phyloP scores from a whole-genome alignment of 2,888 invertebrate species.

The Boloria euphrosyne region DNA sequence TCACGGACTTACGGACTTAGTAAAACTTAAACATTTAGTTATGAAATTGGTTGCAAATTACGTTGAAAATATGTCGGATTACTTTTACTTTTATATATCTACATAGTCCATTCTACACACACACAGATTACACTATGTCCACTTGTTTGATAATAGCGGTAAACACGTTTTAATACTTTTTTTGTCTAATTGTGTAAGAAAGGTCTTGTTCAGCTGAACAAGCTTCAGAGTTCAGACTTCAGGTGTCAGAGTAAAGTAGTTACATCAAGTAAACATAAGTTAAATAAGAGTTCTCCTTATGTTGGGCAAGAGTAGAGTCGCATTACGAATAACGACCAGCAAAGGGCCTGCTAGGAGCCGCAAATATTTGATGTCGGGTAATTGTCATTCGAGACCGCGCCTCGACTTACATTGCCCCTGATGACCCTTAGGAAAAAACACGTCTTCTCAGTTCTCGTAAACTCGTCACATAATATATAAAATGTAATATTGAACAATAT shows the following conservation, averaged over 20 bases:
- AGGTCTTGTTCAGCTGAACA: too few relatives aligned
- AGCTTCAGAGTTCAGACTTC: too few relatives aligned
- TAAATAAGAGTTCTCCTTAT: conserved; percentile 28
- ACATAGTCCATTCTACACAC: too few relatives aligned
- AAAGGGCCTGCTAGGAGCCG: conserved; percentile 73
- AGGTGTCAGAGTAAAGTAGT: background rate
- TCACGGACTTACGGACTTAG: too few relatives aligned
- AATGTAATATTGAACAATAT: background rate
- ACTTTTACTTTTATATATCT: too few relatives aligned
- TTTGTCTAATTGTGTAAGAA: too few relatives aligned
- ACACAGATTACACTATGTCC: too few relatives aligned
- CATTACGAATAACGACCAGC: conserved; percentile 73
- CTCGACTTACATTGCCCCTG: conserved; percentile 52
- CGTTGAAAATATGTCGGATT: too few relatives aligned
- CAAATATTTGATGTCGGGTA: conserved; percentile 77
- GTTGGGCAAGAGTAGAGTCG: conserved; percentile 50
- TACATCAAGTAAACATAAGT: background rate
- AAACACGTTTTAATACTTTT: too few relatives aligned
- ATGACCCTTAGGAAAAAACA: conserved; percentile 43
- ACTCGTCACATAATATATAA: conserved; percentile 8
- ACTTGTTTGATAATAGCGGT: too few relatives aligned
- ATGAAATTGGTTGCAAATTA: too few relatives aligned
- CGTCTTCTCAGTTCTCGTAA: conserved; percentile 1
- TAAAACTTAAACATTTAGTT: too few relatives aligned
- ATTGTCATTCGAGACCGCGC: conserved; percentile 71